These are phyloP conservation scores for Macaria notata DNA, from an alignment of 2,888 invertebrate genomes.

Conservation along the genomic window DNA sequence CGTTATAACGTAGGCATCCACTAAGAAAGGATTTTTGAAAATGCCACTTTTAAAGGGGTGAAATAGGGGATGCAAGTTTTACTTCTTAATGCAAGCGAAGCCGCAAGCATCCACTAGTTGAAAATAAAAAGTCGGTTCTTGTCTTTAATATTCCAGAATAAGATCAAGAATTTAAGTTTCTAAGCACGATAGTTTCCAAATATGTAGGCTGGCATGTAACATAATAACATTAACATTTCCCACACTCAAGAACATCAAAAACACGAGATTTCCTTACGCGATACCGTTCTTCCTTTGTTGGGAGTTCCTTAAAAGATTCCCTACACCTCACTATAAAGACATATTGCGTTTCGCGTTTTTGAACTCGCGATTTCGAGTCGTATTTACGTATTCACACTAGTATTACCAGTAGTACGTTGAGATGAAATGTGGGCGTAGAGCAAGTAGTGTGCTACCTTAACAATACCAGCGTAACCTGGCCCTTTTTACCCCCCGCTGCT, in stretches of 20 bases:
- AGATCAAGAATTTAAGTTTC: too few species aligned
- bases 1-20: too few species aligned
- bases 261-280: conserved; percentile 64
- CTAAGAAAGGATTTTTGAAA: too few species aligned
- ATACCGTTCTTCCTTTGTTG: conserved; percentile 70
- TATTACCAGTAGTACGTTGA: conserved; percentile 76
- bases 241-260: conserved; percentile 56
- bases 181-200: too few species aligned
- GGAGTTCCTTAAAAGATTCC: conserved; percentile 70
- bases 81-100: too few species aligned
- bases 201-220: too few species aligned
- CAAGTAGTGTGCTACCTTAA: conserved; percentile 65
- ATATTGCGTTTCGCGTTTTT: conserved; percentile 82
- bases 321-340: conserved; percentile 76
- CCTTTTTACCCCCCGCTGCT: conserved; percentile 47
- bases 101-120: too few species aligned
- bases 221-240: conserved; percentile 29
- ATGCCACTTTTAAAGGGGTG: too few species aligned
- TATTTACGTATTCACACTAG: conserved; percentile 82
- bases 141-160: too few species aligned
- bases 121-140: too few species aligned
- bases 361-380: conserved; percentile 78
- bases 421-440: conserved; percentile 73
- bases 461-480: conserved; percentile 60
- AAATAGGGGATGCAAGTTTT: too few species aligned